Percentiles rank a stretch among this genome's conserved stretches.
These are phyloP conservation scores for Leptarthrus brevirostris DNA, from an alignment of 2,888 invertebrate species.

Conservation along the genomic window DNA sequence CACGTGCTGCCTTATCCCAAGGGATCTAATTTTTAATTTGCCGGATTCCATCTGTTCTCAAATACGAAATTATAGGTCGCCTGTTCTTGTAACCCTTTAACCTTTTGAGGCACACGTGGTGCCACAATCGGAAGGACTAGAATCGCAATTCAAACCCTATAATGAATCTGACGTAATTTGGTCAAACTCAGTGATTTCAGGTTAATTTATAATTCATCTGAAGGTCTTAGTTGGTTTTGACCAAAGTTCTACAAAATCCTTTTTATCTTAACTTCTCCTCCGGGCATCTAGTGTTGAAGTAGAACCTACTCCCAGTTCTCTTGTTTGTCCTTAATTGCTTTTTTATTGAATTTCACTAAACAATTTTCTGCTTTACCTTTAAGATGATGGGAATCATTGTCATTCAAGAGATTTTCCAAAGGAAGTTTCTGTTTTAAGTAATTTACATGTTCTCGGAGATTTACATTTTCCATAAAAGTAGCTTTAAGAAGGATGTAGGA, in stretches of 20 bases:
- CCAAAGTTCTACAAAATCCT: conserved; percentile 11
- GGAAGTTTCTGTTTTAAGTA: not conserved
- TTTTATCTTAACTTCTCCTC: not conserved
- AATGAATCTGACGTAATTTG: not conserved
- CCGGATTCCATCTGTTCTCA: too few relatives aligned
- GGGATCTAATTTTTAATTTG: too few relatives aligned
- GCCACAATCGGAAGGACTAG: too few relatives aligned
- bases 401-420: not conserved
- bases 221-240: conserved; percentile 27
- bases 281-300: not conserved
- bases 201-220: conserved; percentile 41
- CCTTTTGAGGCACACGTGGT: not conserved
- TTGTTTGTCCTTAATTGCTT: conserved; percentile 16
- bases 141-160: too few relatives aligned
- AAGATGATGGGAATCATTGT: conserved; percentile 11
- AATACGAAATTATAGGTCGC: not conserved
- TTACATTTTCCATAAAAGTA: too few relatives aligned
- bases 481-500: too few relatives aligned
- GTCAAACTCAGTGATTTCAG: conserved; percentile 16
- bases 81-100: not conserved
- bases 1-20: too few relatives aligned
- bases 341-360: conserved; percentile 19
- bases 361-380: conserved; percentile 8
- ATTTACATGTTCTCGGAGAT: not conserved
- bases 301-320: not conserved